A percentile compares a stretch with the other conserved stretches of the same genome.
Conservation (phyloP, 2,888 invertebrate species). For the Abscondita cerata region DNA sequence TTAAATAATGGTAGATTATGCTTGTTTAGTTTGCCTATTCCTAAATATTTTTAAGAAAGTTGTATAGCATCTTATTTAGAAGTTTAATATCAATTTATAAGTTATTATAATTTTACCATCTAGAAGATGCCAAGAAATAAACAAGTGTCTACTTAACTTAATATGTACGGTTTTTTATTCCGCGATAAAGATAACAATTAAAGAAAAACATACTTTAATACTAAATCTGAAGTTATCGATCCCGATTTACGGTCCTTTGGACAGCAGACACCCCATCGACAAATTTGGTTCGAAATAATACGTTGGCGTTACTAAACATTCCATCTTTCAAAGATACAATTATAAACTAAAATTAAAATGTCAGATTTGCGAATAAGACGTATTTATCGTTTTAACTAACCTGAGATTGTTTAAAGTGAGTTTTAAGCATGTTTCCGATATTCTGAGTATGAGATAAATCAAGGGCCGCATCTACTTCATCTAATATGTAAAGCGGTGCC, state of each 20-base stretch:
- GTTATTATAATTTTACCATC: too few species aligned
- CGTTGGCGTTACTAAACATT: conserved; percentile 99
- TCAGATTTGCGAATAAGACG: neutral
- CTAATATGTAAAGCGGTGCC: conserved; percentile 97
- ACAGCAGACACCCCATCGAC: conserved; percentile 95
- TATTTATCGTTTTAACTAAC: conserved; percentile 55
- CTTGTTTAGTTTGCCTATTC: conserved; percentile 46
- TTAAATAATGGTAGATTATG: conserved; percentile 51
- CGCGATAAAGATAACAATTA: too few species aligned
- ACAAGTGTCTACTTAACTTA: too few species aligned
- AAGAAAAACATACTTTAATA: too few species aligned
- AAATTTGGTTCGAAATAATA: conserved; percentile 92
- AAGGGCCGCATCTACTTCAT: conserved; percentile 98
- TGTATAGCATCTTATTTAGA: too few species aligned
- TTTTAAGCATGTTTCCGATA: conserved; percentile 93
- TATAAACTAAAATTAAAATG: conserved; percentile 77
- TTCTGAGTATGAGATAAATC: conserved; percentile 99
- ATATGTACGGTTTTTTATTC: too few species aligned
- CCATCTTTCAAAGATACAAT: conserved; percentile 98
- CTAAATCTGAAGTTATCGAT: neutral
- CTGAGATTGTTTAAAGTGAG: conserved; percentile 89
- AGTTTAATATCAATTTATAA: neutral
- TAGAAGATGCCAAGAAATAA: too few species aligned
- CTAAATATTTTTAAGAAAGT: conserved; percentile 27
- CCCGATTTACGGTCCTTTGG: conserved; percentile 64